Conservation (phyloP, 2,113 vertebrate genomes). For the Labeo catla region DNA sequence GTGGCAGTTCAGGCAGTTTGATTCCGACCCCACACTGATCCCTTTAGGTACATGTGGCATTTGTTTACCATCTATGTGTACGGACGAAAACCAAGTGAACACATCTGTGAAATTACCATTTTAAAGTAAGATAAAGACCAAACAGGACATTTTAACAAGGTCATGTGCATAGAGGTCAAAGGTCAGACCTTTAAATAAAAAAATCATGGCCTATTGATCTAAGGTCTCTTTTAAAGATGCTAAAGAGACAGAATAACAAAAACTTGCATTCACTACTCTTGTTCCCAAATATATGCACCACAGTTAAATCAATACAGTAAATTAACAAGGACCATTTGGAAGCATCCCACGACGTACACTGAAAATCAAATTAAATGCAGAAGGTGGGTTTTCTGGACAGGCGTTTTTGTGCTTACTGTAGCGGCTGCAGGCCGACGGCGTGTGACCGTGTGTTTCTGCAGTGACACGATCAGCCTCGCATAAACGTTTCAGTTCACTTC, state of each 20-base stretch:
- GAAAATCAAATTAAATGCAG: conserved; percentile 35
- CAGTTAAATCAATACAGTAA: conserved; percentile 29
- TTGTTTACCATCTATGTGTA: conserved; percentile 22
- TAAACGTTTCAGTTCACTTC: not conserved
- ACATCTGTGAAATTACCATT: not conserved
- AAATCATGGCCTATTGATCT: not conserved
- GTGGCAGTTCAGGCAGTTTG: conserved; percentile 44
- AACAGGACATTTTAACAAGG: not conserved
- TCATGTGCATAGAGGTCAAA: not conserved
- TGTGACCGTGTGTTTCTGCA: conserved; percentile 26
- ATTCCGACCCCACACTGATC: conserved; percentile 14
- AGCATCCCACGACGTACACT: not conserved
- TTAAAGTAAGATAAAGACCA: not conserved
- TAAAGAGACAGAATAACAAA: not conserved
- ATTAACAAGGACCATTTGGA: conserved; percentile 20
- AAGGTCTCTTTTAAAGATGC: not conserved
- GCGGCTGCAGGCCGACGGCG: conserved; percentile 1
- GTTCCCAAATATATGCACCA: conserved; percentile 13
- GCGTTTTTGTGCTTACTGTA: conserved; percentile 20
- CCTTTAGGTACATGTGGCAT: conserved; percentile 15
- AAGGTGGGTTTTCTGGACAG: not conserved
- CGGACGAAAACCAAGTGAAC: conserved; percentile 8
- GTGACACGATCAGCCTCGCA: not conserved
- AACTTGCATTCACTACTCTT: not conserved
- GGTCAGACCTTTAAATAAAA: not conserved